Base-by-base conservation (phyloP, 2,113 vertebrate genomes). In the Gobiocypris rarus region DNA sequence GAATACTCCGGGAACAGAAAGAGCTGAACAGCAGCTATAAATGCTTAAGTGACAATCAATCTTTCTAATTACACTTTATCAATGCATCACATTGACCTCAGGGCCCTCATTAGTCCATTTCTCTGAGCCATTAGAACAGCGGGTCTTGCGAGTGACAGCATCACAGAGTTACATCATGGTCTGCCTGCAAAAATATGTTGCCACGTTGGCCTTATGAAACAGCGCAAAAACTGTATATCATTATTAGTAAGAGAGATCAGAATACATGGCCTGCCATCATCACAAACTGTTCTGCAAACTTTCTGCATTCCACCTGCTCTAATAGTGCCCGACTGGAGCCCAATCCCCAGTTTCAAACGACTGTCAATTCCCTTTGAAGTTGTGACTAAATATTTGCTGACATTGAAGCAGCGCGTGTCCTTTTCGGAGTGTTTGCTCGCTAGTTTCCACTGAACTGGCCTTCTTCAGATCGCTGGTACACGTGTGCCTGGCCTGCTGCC, bases 371-470 rank as follows among this genome's bases (percentile, higher is more conserved):
- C n/a, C 67, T 87, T 81, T 87, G 77, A 87, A 83, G 85, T 50
- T 4, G 15, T 34, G n/a, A 81, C 81, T 73, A 87, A 89, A 89
- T 89, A 87, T 87, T 89, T 85, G 81, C 83, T n/a, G 86, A 85
- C 84, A 86, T 85, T 69, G 69, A 83, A 31, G 52, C 75, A 73
- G 56, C 70, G 56, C 13, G 67, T 56, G 86, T 81, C 83, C 71
- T 85, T 63, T 81, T 71, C 45, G 9, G 59, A 15, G 43, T 86
- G 83, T 89, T 89, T 89, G 84, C 81, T 56, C 31, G 70, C 54
- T 31, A 45, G 70, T 85, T 89, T 87, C 81, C 84, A 89, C 61
- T 71, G 73, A 85, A 87, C 75, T 78, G 84, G 58, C 61, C 79
- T 84, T 85, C 83, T 84, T 85, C 81, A 59, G 85, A 88, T 69